Conservation (phyloP, 2,888 invertebrate genomes). For the Malachius bipustulatus region DNA sequence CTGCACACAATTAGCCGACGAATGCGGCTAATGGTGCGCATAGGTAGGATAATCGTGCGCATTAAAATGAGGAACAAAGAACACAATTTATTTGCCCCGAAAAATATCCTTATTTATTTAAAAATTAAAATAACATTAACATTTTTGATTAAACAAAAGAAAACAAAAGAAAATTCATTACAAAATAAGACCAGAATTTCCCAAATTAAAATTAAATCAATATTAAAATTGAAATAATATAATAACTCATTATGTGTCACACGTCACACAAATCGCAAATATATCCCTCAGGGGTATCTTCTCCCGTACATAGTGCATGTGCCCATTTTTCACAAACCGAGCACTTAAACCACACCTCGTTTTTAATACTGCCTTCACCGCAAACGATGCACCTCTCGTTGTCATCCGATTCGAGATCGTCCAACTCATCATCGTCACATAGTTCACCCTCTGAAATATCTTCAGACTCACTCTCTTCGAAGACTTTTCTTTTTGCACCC, state of each 20-base stretch:
- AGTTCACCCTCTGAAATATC: too few relatives aligned
- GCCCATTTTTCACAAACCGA: conserved; percentile 22
- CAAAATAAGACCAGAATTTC: too few relatives aligned
- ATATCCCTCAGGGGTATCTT: conserved; percentile 19
- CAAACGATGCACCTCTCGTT: too few relatives aligned
- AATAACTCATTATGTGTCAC: conserved; percentile 7
- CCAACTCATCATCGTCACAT: too few relatives aligned
- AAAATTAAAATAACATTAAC: not conserved
- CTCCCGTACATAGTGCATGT: conserved; percentile 20
- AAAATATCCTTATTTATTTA: conserved; percentile 3
- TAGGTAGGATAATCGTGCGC: conserved; percentile 9
- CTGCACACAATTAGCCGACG: conserved; percentile 10
- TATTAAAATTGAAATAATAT: conserved; percentile 6
- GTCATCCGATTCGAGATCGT: too few relatives aligned
- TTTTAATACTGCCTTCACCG: too few relatives aligned
- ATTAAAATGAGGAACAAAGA: conserved; percentile 7
- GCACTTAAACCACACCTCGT: too few relatives aligned
- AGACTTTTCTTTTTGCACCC: too few relatives aligned
- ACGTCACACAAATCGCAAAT: conserved; percentile 8
- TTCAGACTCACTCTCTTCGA: too few relatives aligned
- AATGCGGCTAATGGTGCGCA: conserved; percentile 10
- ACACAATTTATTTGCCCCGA: conserved; percentile 6
- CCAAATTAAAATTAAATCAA: conserved; percentile 1
- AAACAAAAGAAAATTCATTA: not conserved
- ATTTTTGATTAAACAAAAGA: not conserved